Conservation (phyloP, 1,140 invertebrate species). For the Musca vetustissima region DNA sequence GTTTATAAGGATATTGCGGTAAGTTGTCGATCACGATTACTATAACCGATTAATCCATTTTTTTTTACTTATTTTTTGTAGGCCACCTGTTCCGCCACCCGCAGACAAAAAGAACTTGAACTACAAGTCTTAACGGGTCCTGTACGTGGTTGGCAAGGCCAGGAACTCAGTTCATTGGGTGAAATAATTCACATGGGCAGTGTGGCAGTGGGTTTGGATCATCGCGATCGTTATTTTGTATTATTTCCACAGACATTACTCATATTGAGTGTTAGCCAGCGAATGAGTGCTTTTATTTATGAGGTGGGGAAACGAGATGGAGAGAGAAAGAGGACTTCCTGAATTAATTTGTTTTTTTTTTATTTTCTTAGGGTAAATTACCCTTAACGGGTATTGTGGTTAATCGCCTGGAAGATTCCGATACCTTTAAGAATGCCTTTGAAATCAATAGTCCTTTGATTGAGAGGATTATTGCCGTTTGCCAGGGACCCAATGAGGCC, state of each 20-base stretch:
- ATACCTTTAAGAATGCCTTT: slow-evolving; percentile 84
- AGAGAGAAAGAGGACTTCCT: slow-evolving; percentile 28
- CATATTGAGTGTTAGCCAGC: slow-evolving; percentile 86
- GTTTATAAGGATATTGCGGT: slow-evolving; percentile 95
- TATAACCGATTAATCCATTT: background rate
- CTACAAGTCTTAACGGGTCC: slow-evolving; percentile 90
- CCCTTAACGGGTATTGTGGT: slow-evolving; percentile 83
- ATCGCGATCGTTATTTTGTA: slow-evolving; percentile 88
- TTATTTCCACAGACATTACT: slow-evolving; percentile 85
- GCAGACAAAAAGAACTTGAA: slow-evolving; percentile 95
- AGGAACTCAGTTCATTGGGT: slow-evolving; percentile 71
- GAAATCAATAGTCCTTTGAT: slow-evolving; percentile 92
- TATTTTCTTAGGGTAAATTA: slow-evolving; percentile 76
- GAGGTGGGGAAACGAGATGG: slow-evolving; percentile 65
- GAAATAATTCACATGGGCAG: slow-evolving; percentile 77
- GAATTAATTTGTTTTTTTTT: background rate
- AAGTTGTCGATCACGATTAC: slow-evolving; percentile 54
- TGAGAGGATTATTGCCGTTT: slow-evolving; percentile 84
- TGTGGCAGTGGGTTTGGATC: slow-evolving; percentile 78
- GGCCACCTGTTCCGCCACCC: slow-evolving; percentile 79
- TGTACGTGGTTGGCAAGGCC: slow-evolving; percentile 94
- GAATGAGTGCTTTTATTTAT: slow-evolving; percentile 94
- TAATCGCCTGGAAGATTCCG: slow-evolving; percentile 74
- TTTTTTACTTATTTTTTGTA: slow-evolving; percentile 53
- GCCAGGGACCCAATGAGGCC: slow-evolving; percentile 80